Percentiles rank a stretch among this genome's conserved stretches.
Conservation (phyloP, 2,113 vertebrate species). For the Eptesicus fuscus region DNA sequence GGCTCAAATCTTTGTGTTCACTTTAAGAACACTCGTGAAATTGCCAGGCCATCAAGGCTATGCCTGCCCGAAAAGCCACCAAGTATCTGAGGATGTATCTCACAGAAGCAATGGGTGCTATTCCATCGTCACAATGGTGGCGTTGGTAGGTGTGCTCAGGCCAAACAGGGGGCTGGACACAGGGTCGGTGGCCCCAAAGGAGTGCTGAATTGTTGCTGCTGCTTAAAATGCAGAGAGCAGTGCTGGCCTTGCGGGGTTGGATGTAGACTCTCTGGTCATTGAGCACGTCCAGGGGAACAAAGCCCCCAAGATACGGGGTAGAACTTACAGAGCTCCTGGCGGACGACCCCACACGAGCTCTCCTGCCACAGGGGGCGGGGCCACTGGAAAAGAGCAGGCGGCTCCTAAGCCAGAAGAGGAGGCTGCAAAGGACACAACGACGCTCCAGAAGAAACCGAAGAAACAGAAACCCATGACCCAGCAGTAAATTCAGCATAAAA, state of each 20-base stretch:
- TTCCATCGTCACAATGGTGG: background rate
- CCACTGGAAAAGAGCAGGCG: background rate
- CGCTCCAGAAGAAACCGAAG: background rate
- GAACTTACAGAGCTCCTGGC: background rate
- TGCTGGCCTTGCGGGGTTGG: background rate
- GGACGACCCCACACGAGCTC: background rate
- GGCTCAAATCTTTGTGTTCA: too few species aligned
- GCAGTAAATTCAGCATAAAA: background rate
- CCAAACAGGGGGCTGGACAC: background rate
- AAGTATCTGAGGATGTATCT: too few species aligned
- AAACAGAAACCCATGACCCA: background rate
- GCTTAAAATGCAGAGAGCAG: background rate
- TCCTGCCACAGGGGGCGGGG: background rate
- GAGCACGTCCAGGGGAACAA: background rate
- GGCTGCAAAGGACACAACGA: background rate
- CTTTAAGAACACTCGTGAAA: too few species aligned
- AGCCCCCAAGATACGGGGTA: background rate
- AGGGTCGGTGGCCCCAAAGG: background rate
- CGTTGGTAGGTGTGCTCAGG: background rate
- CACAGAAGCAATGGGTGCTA: background rate
- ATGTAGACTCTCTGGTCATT: background rate
- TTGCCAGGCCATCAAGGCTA: too few species aligned
- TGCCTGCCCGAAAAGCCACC: too few species aligned
- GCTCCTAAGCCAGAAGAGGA: background rate
- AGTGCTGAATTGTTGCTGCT: background rate